These are phyloP conservation scores for Calvadosia cruxmelitensis DNA, from an alignment of 30 jellyfish, hydroid and myxozoan genomes.

Conservation along the genomic window DNA sequence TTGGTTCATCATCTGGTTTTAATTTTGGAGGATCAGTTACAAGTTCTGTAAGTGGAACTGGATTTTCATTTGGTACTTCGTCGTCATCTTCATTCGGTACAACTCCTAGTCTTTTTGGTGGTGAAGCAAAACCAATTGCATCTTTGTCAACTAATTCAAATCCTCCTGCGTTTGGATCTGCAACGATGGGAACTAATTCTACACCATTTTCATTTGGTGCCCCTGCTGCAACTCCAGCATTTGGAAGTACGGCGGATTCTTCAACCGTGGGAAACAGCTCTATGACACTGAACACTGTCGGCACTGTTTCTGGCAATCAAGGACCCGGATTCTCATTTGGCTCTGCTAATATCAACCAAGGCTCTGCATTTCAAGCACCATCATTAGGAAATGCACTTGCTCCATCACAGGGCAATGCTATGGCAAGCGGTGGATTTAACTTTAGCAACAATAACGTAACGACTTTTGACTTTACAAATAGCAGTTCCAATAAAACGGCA, in stretches of 20 bases:
- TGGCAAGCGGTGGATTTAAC: slow-evolving; percentile 1
- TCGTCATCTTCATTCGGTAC: neutral
- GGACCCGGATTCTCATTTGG: neutral
- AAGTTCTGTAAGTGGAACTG: neutral
- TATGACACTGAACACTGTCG: too few species aligned
- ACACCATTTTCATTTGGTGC: slow-evolving; percentile 15
- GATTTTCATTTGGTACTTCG: neutral
- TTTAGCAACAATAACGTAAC: slow-evolving; percentile 13
- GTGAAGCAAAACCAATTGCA: slow-evolving; percentile 1
- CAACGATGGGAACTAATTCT: neutral
- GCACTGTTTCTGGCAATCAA: neutral
- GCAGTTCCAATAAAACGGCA: neutral
- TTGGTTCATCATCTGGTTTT: neutral
- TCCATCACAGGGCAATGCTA: neutral
- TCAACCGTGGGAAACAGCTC: too few species aligned
- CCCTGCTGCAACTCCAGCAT: neutral
- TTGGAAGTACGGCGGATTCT: neutral
- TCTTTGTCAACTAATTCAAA: too few species aligned
- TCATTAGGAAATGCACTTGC: neutral
- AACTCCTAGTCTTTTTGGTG: neutral
- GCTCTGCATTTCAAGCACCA: neutral
- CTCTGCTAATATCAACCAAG: neutral
- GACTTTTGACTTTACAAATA: slow-evolving; percentile 8
- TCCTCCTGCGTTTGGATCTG: slow-evolving; percentile 3
- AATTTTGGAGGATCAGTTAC: slow-evolving; percentile 5